Base-by-base conservation (phyloP, 2,888 invertebrate species). In the Pristionchus entomophagus region DNA sequence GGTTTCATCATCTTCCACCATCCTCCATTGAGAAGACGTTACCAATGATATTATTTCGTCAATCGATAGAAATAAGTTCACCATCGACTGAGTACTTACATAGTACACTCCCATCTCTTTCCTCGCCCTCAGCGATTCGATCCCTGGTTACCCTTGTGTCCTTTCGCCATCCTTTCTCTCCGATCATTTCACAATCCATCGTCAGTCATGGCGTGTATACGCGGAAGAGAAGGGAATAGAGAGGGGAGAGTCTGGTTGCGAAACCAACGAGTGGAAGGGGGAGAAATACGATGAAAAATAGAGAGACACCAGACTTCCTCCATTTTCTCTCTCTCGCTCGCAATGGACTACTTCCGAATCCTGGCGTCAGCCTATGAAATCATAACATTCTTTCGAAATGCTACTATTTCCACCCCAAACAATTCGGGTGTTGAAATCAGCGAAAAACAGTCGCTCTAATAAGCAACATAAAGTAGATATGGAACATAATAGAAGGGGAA, bases 131-230 rank as follows among this genome's bases (percentile, higher is more conserved):
- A 65, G 29, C 35, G 32, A 65, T 45, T 45, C 45, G 45, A 45
- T 45, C 65, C 65, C 32, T n/a, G 12, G 38, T n/a, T 8, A 19
- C 12, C 65, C 32, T n/a, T 19, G 38, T n/a, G 32, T 35, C 12
- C 65, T 65, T 73, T 45, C 65, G 38, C 38, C 38, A 38, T 69
- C 73, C 73, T 73, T 41, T 73, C 14, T 41, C 73, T 38, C 10
- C 73, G 73, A 73, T 73, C 41, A 73, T 73, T 73, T 73, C 73
- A 73, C 73, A 73, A 73, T 41, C 41, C 73, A 73, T 73, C 78
- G 78, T 51, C 49, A 80, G 49, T 80, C 78, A 51, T 80, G 78
- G 78, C 51, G 49, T 49, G 78, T 51, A 51, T 38, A 80, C 32
- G 78, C n/a, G 51, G 51, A 51, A 51, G 78, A 51, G 78, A 80